Percentiles rank a stretch among this genome's conserved stretches.
phyloP scores from a whole-genome alignment of 2,113 vertebrate species.

The Sphyrna mokarran region DNA sequence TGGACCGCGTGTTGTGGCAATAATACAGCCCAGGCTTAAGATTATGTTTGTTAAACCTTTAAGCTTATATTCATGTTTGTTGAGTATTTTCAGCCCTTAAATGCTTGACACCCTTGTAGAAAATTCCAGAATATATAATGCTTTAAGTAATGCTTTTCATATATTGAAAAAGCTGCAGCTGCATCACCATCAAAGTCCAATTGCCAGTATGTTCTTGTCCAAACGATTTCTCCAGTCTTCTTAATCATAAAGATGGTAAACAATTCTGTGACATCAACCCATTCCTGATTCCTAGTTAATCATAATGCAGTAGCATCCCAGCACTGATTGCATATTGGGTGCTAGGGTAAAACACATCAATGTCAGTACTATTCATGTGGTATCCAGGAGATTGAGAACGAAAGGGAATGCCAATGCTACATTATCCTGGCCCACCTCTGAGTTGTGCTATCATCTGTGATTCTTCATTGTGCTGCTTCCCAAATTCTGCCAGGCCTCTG shows the following conservation, averaged over 20 bases:
- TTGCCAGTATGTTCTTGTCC: neutral
- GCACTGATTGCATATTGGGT: neutral
- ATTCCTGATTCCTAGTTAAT: neutral
- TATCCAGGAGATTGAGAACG: neutral
- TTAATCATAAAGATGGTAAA: neutral
- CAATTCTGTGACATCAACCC: neutral
- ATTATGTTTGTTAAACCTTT: neutral
- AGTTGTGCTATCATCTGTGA: neutral
- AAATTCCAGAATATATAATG: neutral
- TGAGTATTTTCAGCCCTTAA: neutral
- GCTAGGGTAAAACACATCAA: neutral
- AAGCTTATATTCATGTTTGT: neutral
- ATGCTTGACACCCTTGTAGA: neutral
- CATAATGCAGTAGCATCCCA: neutral
- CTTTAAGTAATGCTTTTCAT: constrained; percentile 8
- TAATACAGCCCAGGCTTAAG: neutral
- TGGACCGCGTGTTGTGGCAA: neutral
- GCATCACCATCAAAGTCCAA: neutral
- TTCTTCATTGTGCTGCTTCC: neutral
- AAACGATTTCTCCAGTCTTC: neutral
- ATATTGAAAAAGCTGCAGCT: neutral
- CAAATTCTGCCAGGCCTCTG: neutral
- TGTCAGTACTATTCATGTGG: neutral
- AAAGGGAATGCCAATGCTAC: neutral
- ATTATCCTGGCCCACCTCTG: neutral